Conservation (phyloP, 2,113 vertebrate species). For the Perca fluviatilis region DNA sequence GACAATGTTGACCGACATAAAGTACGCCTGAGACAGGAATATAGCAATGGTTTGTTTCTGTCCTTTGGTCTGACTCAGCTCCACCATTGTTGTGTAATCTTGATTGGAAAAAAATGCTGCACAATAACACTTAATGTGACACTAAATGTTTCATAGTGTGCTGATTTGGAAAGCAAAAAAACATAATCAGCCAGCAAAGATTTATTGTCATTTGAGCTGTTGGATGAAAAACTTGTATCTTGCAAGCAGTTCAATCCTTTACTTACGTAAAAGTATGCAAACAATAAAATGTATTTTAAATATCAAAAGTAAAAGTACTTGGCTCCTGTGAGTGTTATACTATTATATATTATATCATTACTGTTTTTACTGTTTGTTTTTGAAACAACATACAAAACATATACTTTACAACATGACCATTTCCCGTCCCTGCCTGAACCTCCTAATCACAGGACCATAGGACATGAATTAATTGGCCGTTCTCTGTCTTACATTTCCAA, state of each 20-base stretch:
- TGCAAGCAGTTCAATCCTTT: neutral
- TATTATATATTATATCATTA: too few species aligned
- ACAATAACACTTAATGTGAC: slow-evolving; percentile 42
- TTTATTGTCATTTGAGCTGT: slow-evolving; percentile 1
- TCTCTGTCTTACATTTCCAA: too few species aligned
- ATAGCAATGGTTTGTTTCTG: slow-evolving; percentile 32
- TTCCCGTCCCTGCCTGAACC: too few species aligned
- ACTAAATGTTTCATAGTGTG: slow-evolving; percentile 52
- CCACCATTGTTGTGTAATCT: slow-evolving; percentile 55
- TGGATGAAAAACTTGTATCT: neutral
- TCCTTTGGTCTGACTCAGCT: slow-evolving; percentile 45
- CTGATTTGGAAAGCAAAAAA: slow-evolving; percentile 33
- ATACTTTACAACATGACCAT: too few species aligned
- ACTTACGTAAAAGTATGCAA: too few species aligned
- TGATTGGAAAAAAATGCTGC: slow-evolving; percentile 52
- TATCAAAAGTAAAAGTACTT: too few species aligned
- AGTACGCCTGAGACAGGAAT: slow-evolving; percentile 5
- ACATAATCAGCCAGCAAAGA: slow-evolving; percentile 11
- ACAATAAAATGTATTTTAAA: too few species aligned
- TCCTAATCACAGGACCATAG: too few species aligned
- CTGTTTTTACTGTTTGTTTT: too few species aligned
- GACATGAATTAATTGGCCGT: too few species aligned
- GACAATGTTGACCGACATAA: slow-evolving; percentile 6
- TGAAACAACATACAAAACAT: too few species aligned
- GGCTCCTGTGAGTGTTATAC: too few species aligned